Base-by-base conservation (phyloP, 2,888 invertebrate genomes). In the Apamea sordens region DNA sequence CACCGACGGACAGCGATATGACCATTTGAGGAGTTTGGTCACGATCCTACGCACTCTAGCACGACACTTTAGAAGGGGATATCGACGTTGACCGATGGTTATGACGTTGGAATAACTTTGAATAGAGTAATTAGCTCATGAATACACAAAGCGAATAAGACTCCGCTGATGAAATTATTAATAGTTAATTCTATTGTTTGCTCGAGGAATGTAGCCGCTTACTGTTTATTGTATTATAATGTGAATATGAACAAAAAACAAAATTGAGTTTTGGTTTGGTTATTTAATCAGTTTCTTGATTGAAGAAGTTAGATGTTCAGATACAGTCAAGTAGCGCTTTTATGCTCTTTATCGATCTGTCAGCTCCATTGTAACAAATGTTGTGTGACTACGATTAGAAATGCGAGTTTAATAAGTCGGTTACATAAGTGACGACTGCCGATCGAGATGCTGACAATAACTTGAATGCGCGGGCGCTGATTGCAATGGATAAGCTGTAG, bases 81-180 rank as follows among this genome's bases (percentile, higher is more conserved):
- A 95, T 96, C 93, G 94, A 94, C 94, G 90, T 93, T 95, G 95
- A 95, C 94, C 94, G 94, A 95, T 94, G 94, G 93, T 95, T 96
- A 95, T 96, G 96, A 95, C 94, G 94, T 94, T 96, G 90, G 96
- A 96, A 96, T 96, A 96, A 95, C 95, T 96, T 95, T 96, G 95
- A 96, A 96, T 96, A 93, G 93, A 91, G 92, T 96, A 95, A 96
- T 96, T 96, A 96, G 93, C 93, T 94, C 91, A 94, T 94, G 94
- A 96, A 94, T 95, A 94, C 92, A 93, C 92, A 93, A 92, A 91
- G 92, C 92, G 93, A 94, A 94, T 93, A 92, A 92, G 87, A 90
- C 85, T 89, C 92, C 88, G 83, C 88, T 89, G 89, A 90, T 92
- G 89, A 93, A 91, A 93, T 93, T 94, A 94, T 92, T 93, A 93